These are phyloP conservation scores for Lichenostomus cassidix DNA, from an alignment of 2,113 vertebrate genomes.

Conservation along the genomic window DNA sequence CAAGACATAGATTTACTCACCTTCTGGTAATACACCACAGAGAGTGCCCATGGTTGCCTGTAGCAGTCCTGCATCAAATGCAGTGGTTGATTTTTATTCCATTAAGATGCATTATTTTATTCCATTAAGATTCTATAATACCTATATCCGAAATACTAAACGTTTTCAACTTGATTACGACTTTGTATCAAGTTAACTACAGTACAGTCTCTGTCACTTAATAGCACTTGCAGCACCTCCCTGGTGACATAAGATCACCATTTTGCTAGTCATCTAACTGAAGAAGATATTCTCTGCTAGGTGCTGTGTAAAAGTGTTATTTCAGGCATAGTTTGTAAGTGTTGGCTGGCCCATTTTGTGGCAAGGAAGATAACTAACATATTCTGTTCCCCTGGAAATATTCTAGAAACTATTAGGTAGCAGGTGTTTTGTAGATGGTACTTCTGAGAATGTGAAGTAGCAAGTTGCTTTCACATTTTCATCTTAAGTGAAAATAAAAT, in stretches of 20 bases:
- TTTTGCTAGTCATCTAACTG: background rate
- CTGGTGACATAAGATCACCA: background rate
- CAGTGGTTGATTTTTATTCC: background rate
- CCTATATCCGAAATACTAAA: background rate
- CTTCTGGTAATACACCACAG: background rate
- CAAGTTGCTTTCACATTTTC: background rate
- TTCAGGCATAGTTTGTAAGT: background rate
- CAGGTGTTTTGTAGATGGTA: background rate
- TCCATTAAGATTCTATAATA: background rate
- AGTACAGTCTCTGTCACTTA: background rate
- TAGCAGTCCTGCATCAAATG: background rate
- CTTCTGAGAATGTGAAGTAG: background rate
- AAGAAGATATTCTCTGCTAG: background rate
- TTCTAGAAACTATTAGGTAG: background rate
- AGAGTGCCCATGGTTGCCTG: background rate
- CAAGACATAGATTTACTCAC: background rate
- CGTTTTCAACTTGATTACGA: background rate
- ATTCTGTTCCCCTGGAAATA: background rate
- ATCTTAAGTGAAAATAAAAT: background rate
- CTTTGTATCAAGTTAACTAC: background rate
- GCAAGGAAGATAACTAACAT: background rate
- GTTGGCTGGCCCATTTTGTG: background rate
- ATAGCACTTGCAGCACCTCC: background rate
- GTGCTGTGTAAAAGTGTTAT: background rate
- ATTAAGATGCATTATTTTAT: background rate